phyloP scores from a whole-genome alignment of 2,797 vertebrate species.

The Hipposideros larvatus region DNA sequence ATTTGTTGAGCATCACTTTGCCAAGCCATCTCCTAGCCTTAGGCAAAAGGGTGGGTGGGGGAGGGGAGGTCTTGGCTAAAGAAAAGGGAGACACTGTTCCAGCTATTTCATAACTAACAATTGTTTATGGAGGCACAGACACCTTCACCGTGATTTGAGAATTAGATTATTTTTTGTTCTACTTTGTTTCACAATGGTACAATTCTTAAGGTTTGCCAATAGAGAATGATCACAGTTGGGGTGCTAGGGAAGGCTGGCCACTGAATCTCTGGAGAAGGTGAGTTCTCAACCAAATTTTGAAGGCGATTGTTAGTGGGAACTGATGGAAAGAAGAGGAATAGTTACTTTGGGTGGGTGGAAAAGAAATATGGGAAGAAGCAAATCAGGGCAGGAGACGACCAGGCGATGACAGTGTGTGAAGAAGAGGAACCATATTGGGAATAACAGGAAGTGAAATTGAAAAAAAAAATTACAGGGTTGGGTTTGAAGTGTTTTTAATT shows the following conservation, averaged over 20 bases:
- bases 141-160: not conserved
- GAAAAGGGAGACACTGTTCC: not conserved
- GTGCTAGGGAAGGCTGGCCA: not conserved
- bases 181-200: constrained; percentile 11
- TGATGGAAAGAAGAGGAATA: not conserved
- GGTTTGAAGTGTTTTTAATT: not conserved
- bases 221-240: not conserved
- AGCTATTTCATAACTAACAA: not conserved
- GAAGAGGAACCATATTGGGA: not conserved
- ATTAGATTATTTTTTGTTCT: not conserved
- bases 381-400: not conserved
- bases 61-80: not conserved
- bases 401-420: not conserved
- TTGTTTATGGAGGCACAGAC: not conserved
- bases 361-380: not conserved
- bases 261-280: not conserved
- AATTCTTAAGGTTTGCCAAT: not conserved
- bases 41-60: not conserved
- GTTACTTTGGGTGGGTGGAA: not conserved
- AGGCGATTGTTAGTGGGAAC: not conserved
- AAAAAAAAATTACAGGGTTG: not conserved
- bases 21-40: not conserved
- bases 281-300: not conserved
- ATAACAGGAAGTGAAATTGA: not conserved
- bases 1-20: not conserved